These are phyloP conservation scores for Harpagoxenus sublaevis DNA, from an alignment of 2,888 invertebrate species.

Conservation along the genomic window DNA sequence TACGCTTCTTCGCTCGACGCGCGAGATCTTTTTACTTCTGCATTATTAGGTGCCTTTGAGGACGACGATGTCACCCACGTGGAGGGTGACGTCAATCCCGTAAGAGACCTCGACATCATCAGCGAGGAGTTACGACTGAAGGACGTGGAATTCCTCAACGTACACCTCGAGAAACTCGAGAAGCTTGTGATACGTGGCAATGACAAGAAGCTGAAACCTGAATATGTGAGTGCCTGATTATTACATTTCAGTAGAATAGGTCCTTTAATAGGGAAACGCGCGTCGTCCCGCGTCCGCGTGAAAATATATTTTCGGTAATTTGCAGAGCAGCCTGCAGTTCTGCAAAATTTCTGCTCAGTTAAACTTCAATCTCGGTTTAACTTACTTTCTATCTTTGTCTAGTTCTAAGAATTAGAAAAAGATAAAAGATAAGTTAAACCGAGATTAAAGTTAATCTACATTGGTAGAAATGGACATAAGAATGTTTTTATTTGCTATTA, in stretches of 20 bases:
- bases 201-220: conserved; percentile 98
- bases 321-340: background rate
- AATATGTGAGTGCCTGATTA: conserved; percentile 92
- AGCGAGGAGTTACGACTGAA: conserved; percentile 97
- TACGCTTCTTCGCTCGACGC: background rate
- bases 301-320: background rate
- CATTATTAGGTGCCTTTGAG: conserved; percentile 96
- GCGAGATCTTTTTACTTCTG: background rate
- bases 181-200: conserved; percentile 93
- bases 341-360: background rate
- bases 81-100: conserved; percentile 99
- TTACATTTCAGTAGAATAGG: background rate
- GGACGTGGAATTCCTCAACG: conserved; percentile 95
- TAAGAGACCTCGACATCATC: conserved; percentile 98
- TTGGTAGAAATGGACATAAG: too few relatives aligned
- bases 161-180: conserved; percentile 95
- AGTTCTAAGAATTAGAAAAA: too few relatives aligned
- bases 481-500: background rate
- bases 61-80: conserved; percentile 99
- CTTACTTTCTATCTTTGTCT: too few relatives aligned
- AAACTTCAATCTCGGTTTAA: too few relatives aligned
- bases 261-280: background rate
- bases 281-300: too few relatives aligned
- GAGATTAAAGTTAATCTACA: too few relatives aligned
- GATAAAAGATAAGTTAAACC: too few relatives aligned